These are phyloP conservation scores for Crax fasciolata DNA, from an alignment of 2,797 vertebrate species.

Conservation along the genomic window DNA sequence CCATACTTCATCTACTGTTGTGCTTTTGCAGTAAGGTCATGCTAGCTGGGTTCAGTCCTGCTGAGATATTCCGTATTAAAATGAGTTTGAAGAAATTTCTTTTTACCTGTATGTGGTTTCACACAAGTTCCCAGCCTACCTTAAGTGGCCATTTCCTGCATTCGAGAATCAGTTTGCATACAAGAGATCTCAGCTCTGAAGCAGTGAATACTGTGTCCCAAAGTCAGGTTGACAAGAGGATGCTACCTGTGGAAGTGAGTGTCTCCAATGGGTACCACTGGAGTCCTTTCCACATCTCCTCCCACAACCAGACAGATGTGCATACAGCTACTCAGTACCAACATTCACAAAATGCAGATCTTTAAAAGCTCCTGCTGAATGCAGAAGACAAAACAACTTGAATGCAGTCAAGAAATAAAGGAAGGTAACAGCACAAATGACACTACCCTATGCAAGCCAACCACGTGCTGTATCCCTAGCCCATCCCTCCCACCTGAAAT, in stretches of 20 bases:
- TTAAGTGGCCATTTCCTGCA: background rate
- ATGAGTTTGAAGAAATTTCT: background rate
- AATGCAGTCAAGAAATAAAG: background rate
- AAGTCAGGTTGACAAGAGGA: background rate
- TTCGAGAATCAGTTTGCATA: conserved; percentile 1
- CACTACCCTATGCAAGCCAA: background rate
- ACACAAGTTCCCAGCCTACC: background rate
- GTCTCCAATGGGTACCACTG: background rate
- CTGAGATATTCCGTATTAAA: background rate
- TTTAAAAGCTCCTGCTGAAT: background rate
- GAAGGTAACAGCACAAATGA: background rate
- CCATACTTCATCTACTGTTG: background rate
- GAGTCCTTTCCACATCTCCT: background rate
- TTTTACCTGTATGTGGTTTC: background rate
- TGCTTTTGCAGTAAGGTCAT: background rate
- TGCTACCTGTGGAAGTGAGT: background rate
- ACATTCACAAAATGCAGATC: background rate
- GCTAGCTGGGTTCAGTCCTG: background rate
- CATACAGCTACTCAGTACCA: background rate
- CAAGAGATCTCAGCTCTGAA: background rate
- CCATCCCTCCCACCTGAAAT: background rate
- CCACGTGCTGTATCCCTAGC: accelerated
- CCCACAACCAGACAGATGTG: conserved; percentile 22
- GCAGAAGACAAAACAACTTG: background rate
- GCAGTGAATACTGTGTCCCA: background rate